Base-by-base conservation (phyloP, 2,113 vertebrate species). In the Eublepharis macularius region DNA sequence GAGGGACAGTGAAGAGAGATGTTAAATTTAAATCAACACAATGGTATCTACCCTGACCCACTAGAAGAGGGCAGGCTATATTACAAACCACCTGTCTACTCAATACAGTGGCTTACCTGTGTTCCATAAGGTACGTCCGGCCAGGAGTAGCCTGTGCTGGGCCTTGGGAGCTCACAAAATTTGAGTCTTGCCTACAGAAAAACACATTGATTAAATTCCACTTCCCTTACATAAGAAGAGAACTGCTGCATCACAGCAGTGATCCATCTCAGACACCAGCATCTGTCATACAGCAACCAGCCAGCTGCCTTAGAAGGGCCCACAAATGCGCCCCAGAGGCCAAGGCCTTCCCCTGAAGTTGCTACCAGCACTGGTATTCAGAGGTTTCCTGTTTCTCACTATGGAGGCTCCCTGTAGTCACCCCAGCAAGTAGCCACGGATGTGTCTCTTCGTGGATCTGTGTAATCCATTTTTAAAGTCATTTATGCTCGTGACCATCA, bases 71-170 rank as follows among this genome's bases (percentile, higher is more conserved):
- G 17, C 39, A 11, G 12, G 43, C 32, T 7, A n/a, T 21, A 68
- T 43, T 84, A n/a, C 36, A 60, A 60, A 57, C 60, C 12, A 10
- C 36, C 21, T 41, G 60, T 10, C 76, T 70, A 26, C 36, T 45
- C 66, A 69, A 4, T 49, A 21, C 76, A 43, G 41, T 2, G 45
- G 43, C 95, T 96, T 92, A 97, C 97, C 97, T 95, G 85, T 86
- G 96, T 57, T 97, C 96, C 54, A 92, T 93, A 89, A 97, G 96
- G 96, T 97, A 98, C 83, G 94, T 96, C 88, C 97, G 97, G 95
- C 97, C 96, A 87, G 97, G 84, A 34, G 96, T 94, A 80, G 97
- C 93, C 87, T 96, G 96, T 45, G 96, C 93, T 41, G 97, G 84
- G 87, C 96, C 93, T 2, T 91, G 95, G 14, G 97, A 91, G 95